A percentile compares a stretch with the other conserved stretches of the same genome.
Conservation (phyloP, 2,797 vertebrate species). For the Mareca strepera region DNA sequence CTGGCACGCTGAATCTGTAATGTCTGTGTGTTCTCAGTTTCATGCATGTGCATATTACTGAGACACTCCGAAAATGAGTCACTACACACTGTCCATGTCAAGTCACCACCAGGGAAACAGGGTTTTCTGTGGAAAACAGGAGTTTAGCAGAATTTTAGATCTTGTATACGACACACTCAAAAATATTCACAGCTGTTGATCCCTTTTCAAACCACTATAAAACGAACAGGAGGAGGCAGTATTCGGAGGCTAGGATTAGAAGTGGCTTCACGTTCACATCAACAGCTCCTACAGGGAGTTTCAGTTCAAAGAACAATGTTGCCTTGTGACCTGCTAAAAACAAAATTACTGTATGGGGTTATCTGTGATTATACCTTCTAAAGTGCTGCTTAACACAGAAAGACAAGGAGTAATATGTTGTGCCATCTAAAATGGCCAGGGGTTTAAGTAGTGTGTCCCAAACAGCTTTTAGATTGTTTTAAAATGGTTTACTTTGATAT, state of each 20-base stretch:
- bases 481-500: not conserved
- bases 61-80: not conserved
- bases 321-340: not conserved
- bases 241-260: not conserved
- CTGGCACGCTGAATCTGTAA: not conserved
- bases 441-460: not conserved
- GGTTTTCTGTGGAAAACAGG: not conserved
- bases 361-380: not conserved
- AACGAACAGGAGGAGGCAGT: not conserved
- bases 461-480: not conserved
- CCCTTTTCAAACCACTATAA: not conserved
- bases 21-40: not conserved
- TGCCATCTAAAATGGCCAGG: not conserved
- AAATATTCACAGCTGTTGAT: not conserved
- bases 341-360: not conserved
- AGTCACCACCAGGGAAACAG: no score
- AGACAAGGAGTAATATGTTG: not conserved
- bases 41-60: not conserved
- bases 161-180: rapidly evolving
- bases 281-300: not conserved
- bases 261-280: not conserved
- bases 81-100: not conserved
- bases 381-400: not conserved
- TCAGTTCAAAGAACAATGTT: not conserved
- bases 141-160: not conserved